phyloP scores from a whole-genome alignment of 2,797 vertebrate genomes.

The Sphenodon punctatus region DNA sequence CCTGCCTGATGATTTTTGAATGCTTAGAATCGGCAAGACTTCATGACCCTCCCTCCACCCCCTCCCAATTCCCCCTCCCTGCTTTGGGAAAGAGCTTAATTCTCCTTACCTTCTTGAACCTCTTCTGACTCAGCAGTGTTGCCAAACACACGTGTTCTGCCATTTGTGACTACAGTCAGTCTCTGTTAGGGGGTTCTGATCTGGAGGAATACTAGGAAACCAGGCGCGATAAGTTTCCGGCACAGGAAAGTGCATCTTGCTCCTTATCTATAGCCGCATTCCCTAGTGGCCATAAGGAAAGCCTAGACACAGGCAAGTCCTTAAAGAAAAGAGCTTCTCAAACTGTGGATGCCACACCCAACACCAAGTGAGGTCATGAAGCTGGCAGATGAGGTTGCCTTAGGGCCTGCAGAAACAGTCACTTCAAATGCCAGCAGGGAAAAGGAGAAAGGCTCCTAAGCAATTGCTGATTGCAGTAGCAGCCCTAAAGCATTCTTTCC shows the following conservation, averaged over 20 bases:
- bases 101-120: neutral
- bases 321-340: too few species aligned
- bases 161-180: neutral
- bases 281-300: neutral
- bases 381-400: too few species aligned
- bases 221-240: neutral
- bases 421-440: too few species aligned
- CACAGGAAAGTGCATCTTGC: neutral
- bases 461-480: too few species aligned
- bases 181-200: neutral
- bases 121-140: neutral
- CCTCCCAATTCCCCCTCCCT: neutral
- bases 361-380: too few species aligned
- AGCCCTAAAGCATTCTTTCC: too few species aligned
- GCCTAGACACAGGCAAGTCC: too few species aligned
- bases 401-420: too few species aligned
- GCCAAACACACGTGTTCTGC: neutral
- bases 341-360: too few species aligned
- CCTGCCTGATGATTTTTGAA: too few species aligned
- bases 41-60: neutral
- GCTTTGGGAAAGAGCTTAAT: fast-evolving
- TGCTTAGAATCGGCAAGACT: too few species aligned
- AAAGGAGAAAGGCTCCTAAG: too few species aligned
- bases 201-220: neutral
- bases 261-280: neutral